Evolutionary conservation across 92 coral and sea anemone genomes (phyloP), one percentile per base, ranked within the genome.

Genomic region (Epizoanthus scotinus): DNA sequence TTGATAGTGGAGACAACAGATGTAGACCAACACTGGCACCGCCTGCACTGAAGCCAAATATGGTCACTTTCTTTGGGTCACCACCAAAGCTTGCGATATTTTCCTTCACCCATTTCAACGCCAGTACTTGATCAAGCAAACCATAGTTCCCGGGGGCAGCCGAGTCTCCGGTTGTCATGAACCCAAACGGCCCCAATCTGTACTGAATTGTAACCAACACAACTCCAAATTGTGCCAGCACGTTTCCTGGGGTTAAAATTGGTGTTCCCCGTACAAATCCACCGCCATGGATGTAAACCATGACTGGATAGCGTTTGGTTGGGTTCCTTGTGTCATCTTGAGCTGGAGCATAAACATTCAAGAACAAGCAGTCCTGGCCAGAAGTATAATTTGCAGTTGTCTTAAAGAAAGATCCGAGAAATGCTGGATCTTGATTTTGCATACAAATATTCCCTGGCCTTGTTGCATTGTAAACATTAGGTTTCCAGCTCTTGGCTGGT

Each of bases 351-450:
- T 47, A 47, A 14, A 47, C 52, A 8, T 47, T 47, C 13, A 47
- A 15, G 52, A 9, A 47, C 52, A 47, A 10, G 2, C 52, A 47
- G 14, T 47, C 14, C 52, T 10, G 15, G 17, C 52, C 12, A 47
- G 9, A 14, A 47, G 14, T 38, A 2, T 79, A 54, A 59, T 86
- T 70, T 13, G 62, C 75, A 19, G 71, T 65, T 73, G 82, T 72
- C 7, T 47, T 66, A 38, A 81, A 86, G n/a, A 38, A 73, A 0
- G 89, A 82, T 12, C 40, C 55, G 36, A 80, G 81, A 26, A 59
- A 73, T 9, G 0, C 0, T 15, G 18, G 26, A 0, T 1, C 52
- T 47, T 47, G 52, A 14, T 9, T 47, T 47, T 47, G 52, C 9
- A 47, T 47, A 8, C 52, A 47, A 13, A 47, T 2, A 9, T 47